Evolutionary conservation across 92 coral and sea anemone species (phyloP).

Genomic region (Pocillopora meandrina): DNA sequence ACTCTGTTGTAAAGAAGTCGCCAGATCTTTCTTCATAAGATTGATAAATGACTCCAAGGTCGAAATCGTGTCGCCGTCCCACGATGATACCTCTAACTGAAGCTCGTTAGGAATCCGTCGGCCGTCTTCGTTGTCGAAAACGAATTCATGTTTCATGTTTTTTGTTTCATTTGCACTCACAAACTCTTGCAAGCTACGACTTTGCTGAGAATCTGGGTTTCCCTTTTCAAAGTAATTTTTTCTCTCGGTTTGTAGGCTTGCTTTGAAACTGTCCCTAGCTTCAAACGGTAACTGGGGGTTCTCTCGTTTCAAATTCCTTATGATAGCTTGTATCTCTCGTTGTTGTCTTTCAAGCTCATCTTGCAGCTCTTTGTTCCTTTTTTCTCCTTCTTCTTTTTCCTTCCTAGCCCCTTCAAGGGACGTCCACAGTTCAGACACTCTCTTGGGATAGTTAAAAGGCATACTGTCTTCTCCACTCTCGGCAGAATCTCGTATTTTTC

Average conservation of each 20-base stretch:
- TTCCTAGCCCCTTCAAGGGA: slow-evolving; percentile 48
- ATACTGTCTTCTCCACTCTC: neutral
- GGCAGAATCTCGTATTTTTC: neutral
- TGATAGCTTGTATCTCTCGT: slow-evolving; percentile 29
- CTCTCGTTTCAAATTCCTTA: slow-evolving; percentile 12
- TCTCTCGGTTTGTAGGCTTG: neutral
- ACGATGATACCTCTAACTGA: neutral
- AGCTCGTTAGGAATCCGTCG: neutral
- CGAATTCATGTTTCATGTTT: neutral
- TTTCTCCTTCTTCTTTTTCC: slow-evolving; percentile 42
- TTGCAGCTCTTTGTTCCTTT: slow-evolving; percentile 43
- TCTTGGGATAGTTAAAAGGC: slow-evolving; percentile 25
- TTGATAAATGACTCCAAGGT: slow-evolving; percentile 18
- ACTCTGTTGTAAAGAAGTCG: neutral
- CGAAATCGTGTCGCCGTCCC: neutral
- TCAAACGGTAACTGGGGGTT: neutral
- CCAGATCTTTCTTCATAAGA: slow-evolving; percentile 17
- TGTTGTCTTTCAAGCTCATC: slow-evolving; percentile 38
- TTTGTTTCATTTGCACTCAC: neutral
- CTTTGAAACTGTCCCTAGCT: neutral
- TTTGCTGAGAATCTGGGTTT: neutral
- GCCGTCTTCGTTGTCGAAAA: slow-evolving; percentile 26
- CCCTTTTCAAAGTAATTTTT: neutral
- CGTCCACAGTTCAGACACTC: slow-evolving; percentile 48
- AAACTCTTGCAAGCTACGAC: slow-evolving; percentile 19